Conservation (phyloP, 2,113 vertebrate genomes). For the Indri indri region DNA sequence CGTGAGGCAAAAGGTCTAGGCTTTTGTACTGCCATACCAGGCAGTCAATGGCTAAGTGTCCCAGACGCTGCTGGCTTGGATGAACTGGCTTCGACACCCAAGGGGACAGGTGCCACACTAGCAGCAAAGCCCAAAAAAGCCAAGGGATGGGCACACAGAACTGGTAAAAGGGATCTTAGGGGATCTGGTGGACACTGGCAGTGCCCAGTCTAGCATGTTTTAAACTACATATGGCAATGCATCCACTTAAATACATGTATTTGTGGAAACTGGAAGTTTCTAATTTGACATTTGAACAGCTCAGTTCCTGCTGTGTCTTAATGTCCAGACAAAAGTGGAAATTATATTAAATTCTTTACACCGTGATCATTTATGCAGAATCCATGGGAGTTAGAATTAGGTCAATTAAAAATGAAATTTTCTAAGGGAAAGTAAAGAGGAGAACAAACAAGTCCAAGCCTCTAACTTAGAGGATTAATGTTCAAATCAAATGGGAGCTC, state of each 20-base stretch:
- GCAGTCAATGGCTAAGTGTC: not conserved
- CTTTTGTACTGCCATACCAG: not conserved
- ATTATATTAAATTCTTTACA: conserved; percentile 44
- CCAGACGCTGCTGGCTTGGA: not conserved
- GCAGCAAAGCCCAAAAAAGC: not conserved
- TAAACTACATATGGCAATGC: not conserved
- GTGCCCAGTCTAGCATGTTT: not conserved
- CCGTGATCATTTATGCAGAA: conserved; percentile 46
- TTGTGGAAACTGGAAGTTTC: conserved; percentile 20
- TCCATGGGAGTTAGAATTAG: conserved; percentile 33
- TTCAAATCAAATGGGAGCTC: conserved; percentile 41
- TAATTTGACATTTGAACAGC: conserved; percentile 1
- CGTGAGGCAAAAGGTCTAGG: not conserved
- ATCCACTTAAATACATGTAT: not conserved
- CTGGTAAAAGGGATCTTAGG: not conserved
- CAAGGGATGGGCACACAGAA: not conserved
- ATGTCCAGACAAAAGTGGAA: conserved; percentile 31
- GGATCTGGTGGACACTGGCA: not conserved
- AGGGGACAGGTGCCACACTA: not conserved
- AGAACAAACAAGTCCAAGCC: conserved; percentile 27
- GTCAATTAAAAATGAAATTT: conserved; percentile 45
- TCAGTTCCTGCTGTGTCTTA: conserved; percentile 27
- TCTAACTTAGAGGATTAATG: conserved; percentile 44
- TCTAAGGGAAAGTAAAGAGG: conserved; percentile 35
- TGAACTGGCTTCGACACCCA: not conserved